Evolutionary conservation across 2,113 vertebrate genomes (phyloP), one percentile per base, ranked within the genome.

Genomic region (Delphinus delphis): DNA sequence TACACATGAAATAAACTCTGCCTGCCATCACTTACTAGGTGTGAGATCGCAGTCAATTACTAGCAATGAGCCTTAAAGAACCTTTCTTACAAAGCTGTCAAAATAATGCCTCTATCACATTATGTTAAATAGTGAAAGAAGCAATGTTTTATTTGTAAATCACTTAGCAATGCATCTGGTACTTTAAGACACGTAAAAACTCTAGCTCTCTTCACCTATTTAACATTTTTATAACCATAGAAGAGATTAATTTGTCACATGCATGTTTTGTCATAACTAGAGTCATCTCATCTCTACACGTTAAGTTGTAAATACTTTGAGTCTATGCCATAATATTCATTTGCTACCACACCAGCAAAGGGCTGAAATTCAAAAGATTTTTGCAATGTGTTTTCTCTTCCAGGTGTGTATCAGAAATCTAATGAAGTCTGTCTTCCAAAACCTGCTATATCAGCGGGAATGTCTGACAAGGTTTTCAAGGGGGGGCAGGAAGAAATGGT

Each of bases 351-450:
- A 93, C 7, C 13, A 82, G 38, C 12, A 92, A 91, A 74, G 70
- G 74, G 28, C 86, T 89, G 33, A 92, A 50, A 88, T 93, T 79
- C 18, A 68, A 28, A 36, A 38, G n/a, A 93, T 38, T 79, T 86
- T 73, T 53, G 23, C 5, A 74, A 38, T 76, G 3, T n/a, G 4
- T 86, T 96, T 96, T 96, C 33, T 76, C 28, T 90, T 79, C 6
- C 53, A 90, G 44, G 79, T 95, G 20, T 41, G 14, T 14, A 53
- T 18, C 23, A 1, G 50, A 96, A 63, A 31, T 9, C 5, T 63
- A 55, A 90, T 91, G 8, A 89, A 85, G 26, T 93, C n/a, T 87
- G 38, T 92, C 55, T 88, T 84, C 33, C 8, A 28, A 94, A 96
- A 70, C 14, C 14, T 77, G 36, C n/a, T 70, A 31, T 82, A 44